Conservation (phyloP, 2,113 vertebrate genomes). For the Rhynchomys soricoides region DNA sequence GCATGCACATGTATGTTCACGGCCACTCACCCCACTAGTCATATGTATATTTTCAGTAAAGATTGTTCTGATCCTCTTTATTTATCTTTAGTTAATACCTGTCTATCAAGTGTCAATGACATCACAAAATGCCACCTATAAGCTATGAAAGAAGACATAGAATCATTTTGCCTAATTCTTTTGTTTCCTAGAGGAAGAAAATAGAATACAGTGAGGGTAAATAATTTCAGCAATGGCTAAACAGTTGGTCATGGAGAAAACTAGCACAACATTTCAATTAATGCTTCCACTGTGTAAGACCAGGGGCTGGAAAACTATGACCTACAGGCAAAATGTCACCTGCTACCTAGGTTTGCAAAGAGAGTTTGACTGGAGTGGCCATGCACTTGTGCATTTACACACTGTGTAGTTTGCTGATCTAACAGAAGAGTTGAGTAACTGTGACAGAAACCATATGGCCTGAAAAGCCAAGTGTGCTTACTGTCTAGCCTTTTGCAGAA, state of each 20-base stretch:
- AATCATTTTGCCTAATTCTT: accelerated
- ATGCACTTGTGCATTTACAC: not conserved
- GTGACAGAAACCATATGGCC: not conserved
- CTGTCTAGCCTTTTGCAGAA: not conserved
- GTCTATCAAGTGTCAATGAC: not conserved
- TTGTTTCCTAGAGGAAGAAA: not conserved
- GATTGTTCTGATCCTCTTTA: not conserved
- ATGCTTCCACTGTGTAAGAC: not conserved
- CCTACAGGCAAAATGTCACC: not conserved
- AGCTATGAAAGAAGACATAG: not conserved
- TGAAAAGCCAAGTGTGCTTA: not conserved
- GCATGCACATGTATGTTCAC: not conserved
- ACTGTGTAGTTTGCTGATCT: not conserved
- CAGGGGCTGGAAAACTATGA: not conserved
- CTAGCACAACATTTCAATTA: not conserved
- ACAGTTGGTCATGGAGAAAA: not conserved
- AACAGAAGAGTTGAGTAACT: not conserved
- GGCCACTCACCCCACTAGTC: no score
- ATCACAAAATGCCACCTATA: not conserved
- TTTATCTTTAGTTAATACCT: not conserved
- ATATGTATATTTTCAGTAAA: not conserved
- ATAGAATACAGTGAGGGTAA: not conserved
- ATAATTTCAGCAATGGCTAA: not conserved
- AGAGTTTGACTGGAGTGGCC: not conserved
- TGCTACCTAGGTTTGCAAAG: not conserved